Percentiles rank a stretch among this genome's conserved stretches.
Evolutionary conservation across 2,113 vertebrate species (phyloP).

Genomic region (Pseudopodoces humilis): DNA sequence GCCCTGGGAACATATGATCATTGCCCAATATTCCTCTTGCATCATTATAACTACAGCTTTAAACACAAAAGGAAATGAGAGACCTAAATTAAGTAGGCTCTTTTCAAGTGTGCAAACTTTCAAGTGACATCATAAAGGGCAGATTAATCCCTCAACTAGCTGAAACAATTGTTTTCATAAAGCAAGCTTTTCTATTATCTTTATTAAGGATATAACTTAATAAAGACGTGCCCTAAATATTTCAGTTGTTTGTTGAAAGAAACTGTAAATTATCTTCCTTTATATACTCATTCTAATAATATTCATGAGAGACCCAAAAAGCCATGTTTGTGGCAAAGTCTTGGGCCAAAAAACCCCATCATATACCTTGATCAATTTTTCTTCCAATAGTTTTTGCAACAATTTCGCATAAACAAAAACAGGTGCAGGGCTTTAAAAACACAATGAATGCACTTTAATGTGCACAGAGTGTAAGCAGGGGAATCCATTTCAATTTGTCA

Average conservation of each 20-base stretch:
- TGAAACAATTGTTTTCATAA: background rate
- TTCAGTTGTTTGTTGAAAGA: background rate
- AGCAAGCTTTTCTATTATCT: background rate
- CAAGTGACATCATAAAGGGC: constrained; percentile 9
- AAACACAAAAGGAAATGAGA: constrained; percentile 34
- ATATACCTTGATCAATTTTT: background rate
- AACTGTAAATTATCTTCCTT: background rate
- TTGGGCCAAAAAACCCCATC: background rate
- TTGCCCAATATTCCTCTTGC: constrained; percentile 27
- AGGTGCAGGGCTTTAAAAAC: background rate
- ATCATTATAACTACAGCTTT: constrained; percentile 25
- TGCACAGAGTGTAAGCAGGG: background rate
- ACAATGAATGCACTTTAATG: background rate
- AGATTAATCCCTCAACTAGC: constrained; percentile 14
- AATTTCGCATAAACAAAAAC: background rate
- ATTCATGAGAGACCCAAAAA: background rate
- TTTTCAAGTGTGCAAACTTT: constrained; percentile 10
- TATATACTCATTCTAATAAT: background rate
- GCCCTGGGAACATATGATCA: background rate
- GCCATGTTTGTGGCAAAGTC: background rate
- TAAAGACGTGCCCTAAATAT: background rate
- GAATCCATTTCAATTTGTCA: background rate
- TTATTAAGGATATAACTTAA: background rate
- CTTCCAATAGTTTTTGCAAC: background rate
- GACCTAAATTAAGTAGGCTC: background rate